Conservation (phyloP, 2,113 vertebrate genomes). For the Mystacornis crossleyi region DNA sequence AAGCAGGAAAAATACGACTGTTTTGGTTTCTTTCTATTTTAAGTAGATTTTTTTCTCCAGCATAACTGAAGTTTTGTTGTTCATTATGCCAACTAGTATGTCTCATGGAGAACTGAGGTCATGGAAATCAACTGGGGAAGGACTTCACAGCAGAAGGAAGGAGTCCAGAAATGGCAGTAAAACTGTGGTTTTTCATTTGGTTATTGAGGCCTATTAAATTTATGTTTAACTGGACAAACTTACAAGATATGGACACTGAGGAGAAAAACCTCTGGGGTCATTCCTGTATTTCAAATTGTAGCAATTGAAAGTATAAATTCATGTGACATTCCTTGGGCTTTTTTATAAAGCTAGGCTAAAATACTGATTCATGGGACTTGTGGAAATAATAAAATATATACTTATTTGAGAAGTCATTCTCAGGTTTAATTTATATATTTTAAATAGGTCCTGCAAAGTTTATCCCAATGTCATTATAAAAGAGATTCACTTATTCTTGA, state of each 20-base stretch:
- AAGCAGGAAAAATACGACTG: slow-evolving; percentile 11
- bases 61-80: slow-evolving; percentile 37
- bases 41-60: not conserved
- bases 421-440: not conserved
- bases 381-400: not conserved
- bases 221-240: not conserved
- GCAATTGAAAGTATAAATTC: not conserved
- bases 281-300: not conserved
- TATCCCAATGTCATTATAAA: not conserved
- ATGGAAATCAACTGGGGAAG: slow-evolving; percentile 21
- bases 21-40: slow-evolving; percentile 46
- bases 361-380: not conserved
- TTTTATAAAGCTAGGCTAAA: not conserved
- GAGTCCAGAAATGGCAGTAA: slow-evolving; percentile 42
- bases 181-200: not conserved
- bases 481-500: not conserved
- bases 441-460: not conserved
- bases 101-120: slow-evolving; percentile 52
- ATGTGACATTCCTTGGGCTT: not conserved
- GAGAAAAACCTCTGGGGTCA: not conserved
- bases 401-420: not conserved
- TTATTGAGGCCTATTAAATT: slow-evolving; percentile 16
- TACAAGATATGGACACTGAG: not conserved
- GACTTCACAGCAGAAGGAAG: slow-evolving; percentile 35
- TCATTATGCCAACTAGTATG: slow-evolving; percentile 42